Base-by-base conservation (phyloP, 2,888 invertebrate genomes). In the Geotrupes spiniger region DNA sequence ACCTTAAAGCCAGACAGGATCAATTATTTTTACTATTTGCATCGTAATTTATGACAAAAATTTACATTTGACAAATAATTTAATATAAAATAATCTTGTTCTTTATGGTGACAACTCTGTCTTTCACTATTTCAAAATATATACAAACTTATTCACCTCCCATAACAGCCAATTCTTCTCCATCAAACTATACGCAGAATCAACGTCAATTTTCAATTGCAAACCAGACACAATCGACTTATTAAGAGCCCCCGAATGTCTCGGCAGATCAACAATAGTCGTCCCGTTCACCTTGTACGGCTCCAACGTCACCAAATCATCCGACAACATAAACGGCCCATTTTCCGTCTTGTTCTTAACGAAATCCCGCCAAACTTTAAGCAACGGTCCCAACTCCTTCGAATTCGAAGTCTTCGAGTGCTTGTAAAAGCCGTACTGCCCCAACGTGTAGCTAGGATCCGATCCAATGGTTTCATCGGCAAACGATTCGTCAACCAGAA, bases 331-430 rank as follows among this genome's bases (percentile, higher is more conserved):
- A 39, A 73, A 62, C n/a, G 62, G 53, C 31, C 64, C 68, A 48
- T 64, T 69, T 6, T 71, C 69, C 0, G 82, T 79, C 17, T 72
- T 67, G 58, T 84, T 81, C 41, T 77, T 75, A 0, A 88, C 78
- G n/a, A 81, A 63, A 12, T 74, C 69, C 21, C 81, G 74, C 81
- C 87, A 91, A 51, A 79, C 75, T 10, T 75, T 72, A 2, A 92
- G 68, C 42, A 92, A 48, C 5, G 69, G 64, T 50, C 76, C 76
- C 57, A 86, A 72, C 11, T 76, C 77, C 0, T 76, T 73, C 62
- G 80, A 80, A 75, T 88, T 83, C 51, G 77, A 78, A 3, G 88
- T 86, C 52, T 80, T 75, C 0, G 71, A 67, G 69, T 89, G 89
- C 1, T 74, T 73, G 65, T 82, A 83, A 70, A 81, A 89, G 5